phyloP scores from a whole-genome alignment of 1,140 invertebrate genomes.

The Drosophila rhopaloa region DNA sequence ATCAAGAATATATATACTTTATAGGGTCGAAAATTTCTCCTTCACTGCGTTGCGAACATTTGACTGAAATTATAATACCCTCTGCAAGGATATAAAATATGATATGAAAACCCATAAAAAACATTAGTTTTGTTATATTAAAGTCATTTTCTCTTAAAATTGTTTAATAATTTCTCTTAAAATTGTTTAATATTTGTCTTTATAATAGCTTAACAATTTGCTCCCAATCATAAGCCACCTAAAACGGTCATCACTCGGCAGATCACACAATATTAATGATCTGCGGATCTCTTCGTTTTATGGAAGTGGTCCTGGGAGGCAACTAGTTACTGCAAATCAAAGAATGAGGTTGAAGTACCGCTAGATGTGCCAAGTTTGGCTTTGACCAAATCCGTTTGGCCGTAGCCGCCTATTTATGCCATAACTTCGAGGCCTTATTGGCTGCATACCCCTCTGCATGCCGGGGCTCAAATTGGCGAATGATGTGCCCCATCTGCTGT shows the following conservation, averaged over 20 bases:
- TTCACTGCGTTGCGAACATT: too few species aligned
- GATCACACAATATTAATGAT: slow-evolving; percentile 21
- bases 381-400: slow-evolving; percentile 19
- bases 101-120: too few species aligned
- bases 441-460: slow-evolving; percentile 32
- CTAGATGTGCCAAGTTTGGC: slow-evolving; percentile 32
- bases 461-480: slow-evolving; percentile 32
- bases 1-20: too few species aligned
- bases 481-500: slow-evolving; percentile 29
- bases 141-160: too few species aligned
- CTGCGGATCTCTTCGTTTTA: slow-evolving; percentile 1
- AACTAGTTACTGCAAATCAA: slow-evolving; percentile 4
- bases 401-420: slow-evolving; percentile 8
- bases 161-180: too few species aligned
- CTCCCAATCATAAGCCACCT: background rate
- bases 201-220: background rate
- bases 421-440: slow-evolving; percentile 27
- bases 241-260: slow-evolving; percentile 7
- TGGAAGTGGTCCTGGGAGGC: slow-evolving; percentile 21
- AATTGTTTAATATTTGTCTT: too few species aligned
- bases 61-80: too few species aligned
- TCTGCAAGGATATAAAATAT: too few species aligned
- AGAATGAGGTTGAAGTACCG: slow-evolving; percentile 38
- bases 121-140: too few species aligned
- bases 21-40: too few species aligned